Conservation (phyloP, 2,888 invertebrate species). For the Byasa hedistus region DNA sequence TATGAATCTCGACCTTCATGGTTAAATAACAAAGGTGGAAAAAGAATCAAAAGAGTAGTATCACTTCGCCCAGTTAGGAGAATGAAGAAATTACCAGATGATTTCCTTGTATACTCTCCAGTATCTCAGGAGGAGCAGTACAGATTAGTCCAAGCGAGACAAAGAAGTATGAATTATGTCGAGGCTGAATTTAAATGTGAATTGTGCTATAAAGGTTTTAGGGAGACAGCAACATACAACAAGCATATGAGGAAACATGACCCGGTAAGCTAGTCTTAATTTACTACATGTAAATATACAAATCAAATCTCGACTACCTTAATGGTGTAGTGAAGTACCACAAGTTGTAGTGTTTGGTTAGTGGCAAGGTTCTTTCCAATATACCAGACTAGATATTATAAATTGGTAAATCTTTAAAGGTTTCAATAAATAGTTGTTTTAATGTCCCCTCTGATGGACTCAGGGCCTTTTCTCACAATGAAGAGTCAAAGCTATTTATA, state of each 20-base stretch:
- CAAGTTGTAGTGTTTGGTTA: too few species aligned
- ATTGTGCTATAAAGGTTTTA: constrained; percentile 61
- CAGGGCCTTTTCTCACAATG: too few species aligned
- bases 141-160: constrained; percentile 50
- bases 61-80: constrained; percentile 44
- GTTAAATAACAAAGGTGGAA: constrained; percentile 48
- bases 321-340: too few species aligned
- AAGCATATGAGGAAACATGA: constrained; percentile 73
- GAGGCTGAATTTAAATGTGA: constrained; percentile 62
- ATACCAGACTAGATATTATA: too few species aligned
- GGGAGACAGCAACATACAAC: constrained; percentile 52
- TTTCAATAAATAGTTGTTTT: too few species aligned
- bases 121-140: constrained; percentile 66
- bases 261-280: constrained; percentile 45
- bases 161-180: constrained; percentile 57
- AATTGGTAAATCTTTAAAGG: too few species aligned
- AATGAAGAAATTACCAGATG: constrained; percentile 48
- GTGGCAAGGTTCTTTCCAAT: too few species aligned
- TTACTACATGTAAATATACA: background rate
- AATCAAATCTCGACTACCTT: too few species aligned
- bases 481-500: too few species aligned
- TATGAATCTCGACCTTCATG: constrained; percentile 51
- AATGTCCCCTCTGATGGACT: too few species aligned
- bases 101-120: constrained; percentile 55
- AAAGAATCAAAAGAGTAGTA: constrained; percentile 36